Base-by-base conservation (phyloP, 2,113 vertebrate genomes). In the Sialia sialis region DNA sequence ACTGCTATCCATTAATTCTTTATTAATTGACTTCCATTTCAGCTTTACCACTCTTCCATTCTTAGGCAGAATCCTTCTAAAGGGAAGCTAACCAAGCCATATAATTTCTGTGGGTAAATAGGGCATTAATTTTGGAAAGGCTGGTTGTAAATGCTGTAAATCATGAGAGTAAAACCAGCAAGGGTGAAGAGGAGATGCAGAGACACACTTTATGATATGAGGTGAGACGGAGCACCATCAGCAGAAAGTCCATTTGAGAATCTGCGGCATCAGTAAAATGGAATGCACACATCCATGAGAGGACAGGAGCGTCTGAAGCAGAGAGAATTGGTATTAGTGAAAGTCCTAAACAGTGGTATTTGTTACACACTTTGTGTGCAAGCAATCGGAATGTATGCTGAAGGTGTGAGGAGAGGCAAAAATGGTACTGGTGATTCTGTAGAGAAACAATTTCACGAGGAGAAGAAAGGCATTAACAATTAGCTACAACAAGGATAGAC, bases 221-320 rank as follows among this genome's bases (percentile, higher is more conserved):
- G 25, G 36, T 52, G 51, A 90, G 76, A 67, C 11, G 3, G 66
- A 94, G 64, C 55, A 66, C 34, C 52, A 54, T 84, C 77, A 84
- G 60, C 68, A 75, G 81, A 84, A 70, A 38, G 30, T 73, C 73
- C 87, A 51, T 58, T 77, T 43, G 70, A 32, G 72, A 41, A 75
- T 90, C 58, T 92, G 59, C 1, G 0, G 11, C 34, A 70, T 82
- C 38, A 76, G 36, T 82, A 49, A 87, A 93, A 93, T 7, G 25
- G 25, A 67, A 27, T 13, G 29, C 0, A 0, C 10, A 7, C 27
- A 41, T 70, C 69, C 0, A 0, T 87, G 52, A 80, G 82, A 63
- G 72, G 55, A n/a, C 48, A 73, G 64, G 48, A 62, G 38, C 43
- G 16, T 1, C 8, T 22, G n/a, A 46, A 62, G 58, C 49, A 41